phyloP scores from a whole-genome alignment of 2,113 vertebrate species.

The Mesocricetus auratus region DNA sequence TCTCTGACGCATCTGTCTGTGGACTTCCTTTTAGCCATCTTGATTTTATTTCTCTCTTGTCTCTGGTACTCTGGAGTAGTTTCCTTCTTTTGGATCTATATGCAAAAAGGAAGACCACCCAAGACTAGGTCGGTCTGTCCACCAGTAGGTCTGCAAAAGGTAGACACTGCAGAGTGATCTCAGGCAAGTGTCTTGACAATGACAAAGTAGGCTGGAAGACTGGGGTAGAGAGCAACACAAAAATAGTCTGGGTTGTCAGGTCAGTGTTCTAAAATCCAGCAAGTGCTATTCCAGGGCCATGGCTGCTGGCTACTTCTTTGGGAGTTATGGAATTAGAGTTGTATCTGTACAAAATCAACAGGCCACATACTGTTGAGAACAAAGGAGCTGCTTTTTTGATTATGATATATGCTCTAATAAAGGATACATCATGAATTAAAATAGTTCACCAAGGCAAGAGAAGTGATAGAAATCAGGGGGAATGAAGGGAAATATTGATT shows the following conservation, averaged over 20 bases:
- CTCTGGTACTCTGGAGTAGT: background rate
- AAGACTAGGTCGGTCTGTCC: fast-evolving
- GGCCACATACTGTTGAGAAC: background rate
- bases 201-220: background rate
- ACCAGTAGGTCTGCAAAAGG: background rate
- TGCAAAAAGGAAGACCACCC: background rate
- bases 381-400: constrained; percentile 34
- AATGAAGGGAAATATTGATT: background rate
- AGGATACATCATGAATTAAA: background rate
- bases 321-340: background rate
- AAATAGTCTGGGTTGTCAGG: constrained; percentile 55
- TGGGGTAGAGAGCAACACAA: background rate
- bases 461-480: constrained; percentile 14
- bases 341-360: constrained; percentile 8
- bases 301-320: constrained; percentile 20
- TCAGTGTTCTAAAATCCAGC: constrained; percentile 39
- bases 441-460: background rate
- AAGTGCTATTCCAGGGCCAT: background rate
- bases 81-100: background rate
- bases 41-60: background rate
- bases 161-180: background rate
- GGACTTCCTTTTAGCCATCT: background rate
- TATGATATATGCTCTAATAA: background rate
- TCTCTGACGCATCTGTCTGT: background rate
- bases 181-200: background rate